A percentile compares a stretch with the other conserved stretches of the same genome.
Conservation (phyloP, 2,113 vertebrate genomes). For the Fregata magnificens region DNA sequence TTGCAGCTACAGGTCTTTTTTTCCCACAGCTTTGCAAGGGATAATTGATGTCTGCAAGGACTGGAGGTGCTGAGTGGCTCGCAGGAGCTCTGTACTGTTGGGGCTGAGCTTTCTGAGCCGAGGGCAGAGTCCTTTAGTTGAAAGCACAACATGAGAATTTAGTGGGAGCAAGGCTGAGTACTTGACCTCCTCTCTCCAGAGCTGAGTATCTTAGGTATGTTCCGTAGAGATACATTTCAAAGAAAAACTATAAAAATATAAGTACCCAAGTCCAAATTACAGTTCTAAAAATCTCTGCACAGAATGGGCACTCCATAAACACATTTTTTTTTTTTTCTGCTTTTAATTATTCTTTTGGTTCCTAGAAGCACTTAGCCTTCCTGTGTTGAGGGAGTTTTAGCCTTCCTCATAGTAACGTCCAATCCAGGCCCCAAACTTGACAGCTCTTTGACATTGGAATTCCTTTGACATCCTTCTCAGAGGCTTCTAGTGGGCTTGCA, state of each 20-base stretch:
- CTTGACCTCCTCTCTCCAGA: not conserved
- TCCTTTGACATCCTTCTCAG: not conserved
- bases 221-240: not conserved
- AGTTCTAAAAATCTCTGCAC: not conserved
- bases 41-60: not conserved
- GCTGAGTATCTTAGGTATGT: too few species aligned
- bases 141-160: not conserved
- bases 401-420: not conserved
- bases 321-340: not conserved
- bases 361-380: not conserved
- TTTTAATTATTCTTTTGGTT: not conserved
- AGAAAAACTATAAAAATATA: not conserved
- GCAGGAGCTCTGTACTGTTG: fast-evolving
- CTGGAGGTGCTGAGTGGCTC: not conserved
- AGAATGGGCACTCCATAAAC: not conserved
- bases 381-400: not conserved
- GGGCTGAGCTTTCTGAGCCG: fast-evolving
- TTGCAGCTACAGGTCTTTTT: not conserved
- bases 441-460: not conserved
- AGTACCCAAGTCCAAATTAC: not conserved
- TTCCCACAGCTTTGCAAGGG: not conserved
- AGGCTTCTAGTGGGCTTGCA: not conserved
- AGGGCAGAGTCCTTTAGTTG: not conserved
- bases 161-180: not conserved
- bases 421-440: not conserved